phyloP scores from a whole-genome alignment of 2,888 invertebrate species.

The Steinernema carpocapsae region DNA sequence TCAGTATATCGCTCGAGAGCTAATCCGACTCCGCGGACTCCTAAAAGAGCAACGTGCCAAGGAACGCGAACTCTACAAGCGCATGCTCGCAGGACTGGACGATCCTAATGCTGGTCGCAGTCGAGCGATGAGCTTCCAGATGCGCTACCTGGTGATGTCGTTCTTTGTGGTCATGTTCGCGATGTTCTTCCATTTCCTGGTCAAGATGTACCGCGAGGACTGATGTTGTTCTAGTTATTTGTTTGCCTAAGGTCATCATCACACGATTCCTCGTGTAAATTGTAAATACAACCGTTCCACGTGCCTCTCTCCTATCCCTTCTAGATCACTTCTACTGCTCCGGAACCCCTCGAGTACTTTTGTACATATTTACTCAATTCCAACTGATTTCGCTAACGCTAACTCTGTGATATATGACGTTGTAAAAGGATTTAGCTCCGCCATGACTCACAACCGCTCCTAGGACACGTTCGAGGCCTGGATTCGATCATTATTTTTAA shows the following conservation, averaged over 20 bases:
- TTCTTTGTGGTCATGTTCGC: constrained; percentile 29
- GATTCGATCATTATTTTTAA: constrained; percentile 30
- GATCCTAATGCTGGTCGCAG: constrained; percentile 22
- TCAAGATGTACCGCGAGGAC: constrained; percentile 31
- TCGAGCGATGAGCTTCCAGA: constrained; percentile 27
- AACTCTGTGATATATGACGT: constrained; percentile 30
- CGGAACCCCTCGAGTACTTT: background rate
- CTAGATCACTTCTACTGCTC: constrained; percentile 9
- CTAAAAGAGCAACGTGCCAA: constrained; percentile 40
- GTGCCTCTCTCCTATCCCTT: constrained; percentile 25
- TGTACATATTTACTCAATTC: background rate
- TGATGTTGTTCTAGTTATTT: constrained; percentile 19
- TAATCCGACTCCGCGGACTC: constrained; percentile 37
- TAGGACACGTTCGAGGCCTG: background rate
- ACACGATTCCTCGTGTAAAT: background rate
- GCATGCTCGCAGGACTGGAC: constrained; percentile 45
- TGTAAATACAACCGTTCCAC: constrained; percentile 29
- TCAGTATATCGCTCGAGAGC: constrained; percentile 35
- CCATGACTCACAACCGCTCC: background rate
- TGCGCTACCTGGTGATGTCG: constrained; percentile 19
- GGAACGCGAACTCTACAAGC: constrained; percentile 44
- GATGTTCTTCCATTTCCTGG: constrained; percentile 26
- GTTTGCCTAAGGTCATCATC: constrained; percentile 20
- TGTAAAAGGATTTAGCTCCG: constrained; percentile 26
- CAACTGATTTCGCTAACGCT: background rate